phyloP scores from a whole-genome alignment of 2,113 vertebrate genomes.

The Morone saxatilis region DNA sequence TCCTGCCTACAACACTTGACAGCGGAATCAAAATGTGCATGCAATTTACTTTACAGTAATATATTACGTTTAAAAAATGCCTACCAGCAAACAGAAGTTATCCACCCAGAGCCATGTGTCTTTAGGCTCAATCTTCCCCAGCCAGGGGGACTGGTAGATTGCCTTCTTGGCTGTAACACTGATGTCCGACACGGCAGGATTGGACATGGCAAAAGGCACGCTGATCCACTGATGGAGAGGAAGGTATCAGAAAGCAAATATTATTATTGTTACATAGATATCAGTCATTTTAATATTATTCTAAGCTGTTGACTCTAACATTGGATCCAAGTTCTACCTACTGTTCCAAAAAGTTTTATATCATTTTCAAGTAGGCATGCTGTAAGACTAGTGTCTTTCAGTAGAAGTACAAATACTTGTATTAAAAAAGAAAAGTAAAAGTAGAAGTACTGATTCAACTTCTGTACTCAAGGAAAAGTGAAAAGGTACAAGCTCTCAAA shows the following conservation, averaged over 20 bases:
- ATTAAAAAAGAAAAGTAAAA: no score
- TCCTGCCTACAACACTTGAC: not conserved
- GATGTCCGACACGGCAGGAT: conserved; percentile 94
- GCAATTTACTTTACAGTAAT: not conserved
- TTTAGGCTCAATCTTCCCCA: conserved; percentile 87
- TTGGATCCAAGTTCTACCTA: not conserved
- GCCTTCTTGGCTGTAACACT: conserved; percentile 87
- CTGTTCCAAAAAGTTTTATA: not conserved
- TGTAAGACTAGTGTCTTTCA: not conserved
- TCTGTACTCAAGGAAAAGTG: no score
- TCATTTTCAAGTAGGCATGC: not conserved
- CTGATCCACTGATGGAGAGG: conserved; percentile 92
- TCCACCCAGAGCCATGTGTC: conserved; percentile 93
- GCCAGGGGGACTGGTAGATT: conserved; percentile 92
- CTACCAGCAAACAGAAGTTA: conserved; percentile 94
- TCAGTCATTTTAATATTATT: not conserved
- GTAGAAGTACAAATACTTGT: no score
- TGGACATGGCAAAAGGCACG: conserved; percentile 93
- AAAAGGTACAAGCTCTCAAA: no score
- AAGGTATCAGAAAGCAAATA: conserved; percentile 28
- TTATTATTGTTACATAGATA: not conserved
- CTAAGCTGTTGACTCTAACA: not conserved
- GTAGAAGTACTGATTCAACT: no score
- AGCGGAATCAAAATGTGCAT: not conserved
- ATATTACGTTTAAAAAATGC: conserved; percentile 29